A percentile compares a stretch with the other conserved stretches of the same genome.
Evolutionary conservation across 2,113 vertebrate genomes (phyloP).

Genomic region (Notothenia coriiceps): DNA sequence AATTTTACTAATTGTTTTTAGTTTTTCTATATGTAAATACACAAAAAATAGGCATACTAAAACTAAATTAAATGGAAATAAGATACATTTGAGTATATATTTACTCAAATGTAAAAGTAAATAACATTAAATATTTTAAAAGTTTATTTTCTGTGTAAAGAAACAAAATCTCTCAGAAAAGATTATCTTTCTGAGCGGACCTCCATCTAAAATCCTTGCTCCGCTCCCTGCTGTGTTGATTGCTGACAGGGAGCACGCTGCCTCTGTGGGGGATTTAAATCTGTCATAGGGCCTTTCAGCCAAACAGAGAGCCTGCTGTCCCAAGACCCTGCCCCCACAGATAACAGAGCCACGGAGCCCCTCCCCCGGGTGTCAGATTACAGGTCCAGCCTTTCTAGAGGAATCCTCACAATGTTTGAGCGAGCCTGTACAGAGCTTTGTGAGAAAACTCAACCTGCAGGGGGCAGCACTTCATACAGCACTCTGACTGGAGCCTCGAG

Average conservation of each 20-base stretch:
- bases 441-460: constrained; percentile 70
- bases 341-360: constrained; percentile 57
- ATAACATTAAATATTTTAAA: neutral
- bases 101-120: no score
- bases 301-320: constrained; percentile 71
- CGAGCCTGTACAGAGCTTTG: constrained; percentile 52
- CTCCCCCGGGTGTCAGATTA: constrained; percentile 82
- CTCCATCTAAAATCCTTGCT: constrained; percentile 33
- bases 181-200: neutral
- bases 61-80: no score
- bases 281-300: constrained; percentile 71
- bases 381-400: constrained; percentile 75
- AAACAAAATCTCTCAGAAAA: neutral
- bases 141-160: neutral
- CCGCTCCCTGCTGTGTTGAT: constrained; percentile 67
- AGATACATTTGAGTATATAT: no score
- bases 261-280: constrained; percentile 84
- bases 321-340: constrained; percentile 63
- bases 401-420: constrained; percentile 69
- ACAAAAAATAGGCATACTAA: no score
- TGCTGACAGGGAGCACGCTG: constrained; percentile 72
- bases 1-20: no score
- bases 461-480: constrained; percentile 72
- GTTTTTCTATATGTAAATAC: no score
- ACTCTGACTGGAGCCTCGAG: neutral